Base-by-base conservation (phyloP, 2,113 vertebrate species). In the Thymallus thymallus region DNA sequence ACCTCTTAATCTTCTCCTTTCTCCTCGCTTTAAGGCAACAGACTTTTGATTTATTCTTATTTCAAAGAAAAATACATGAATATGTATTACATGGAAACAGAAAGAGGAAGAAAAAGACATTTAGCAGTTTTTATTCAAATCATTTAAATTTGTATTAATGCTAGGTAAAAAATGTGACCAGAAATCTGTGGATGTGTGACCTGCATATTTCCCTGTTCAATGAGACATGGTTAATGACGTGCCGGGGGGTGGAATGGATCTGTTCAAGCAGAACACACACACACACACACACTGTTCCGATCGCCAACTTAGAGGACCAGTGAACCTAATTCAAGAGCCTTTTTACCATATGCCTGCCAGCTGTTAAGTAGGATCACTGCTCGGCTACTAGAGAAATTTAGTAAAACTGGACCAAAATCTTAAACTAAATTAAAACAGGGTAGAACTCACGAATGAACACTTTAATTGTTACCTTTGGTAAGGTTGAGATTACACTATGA, bases 161-260 rank as follows among this genome's bases (percentile, higher is more conserved):
- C 41, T 32, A 75, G 80, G 84, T 85, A 71, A 72, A 81, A 51
- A 78, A 90, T 88, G 77, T 87, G 89, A 84, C 85, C 84, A 86
- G 83, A 81, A 85, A 81, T 79, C 72, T 87, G 73, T 73, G 45
- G 35, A 68, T 83, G 80, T 90, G 87, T 88, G 90, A 91, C 87
- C 86, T 86, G 91, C 85, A 90, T 86, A 90, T 87, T 85, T 88
- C 72, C 78, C 75, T 46, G 78, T 66, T 86, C 90, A 91, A 90
- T 91, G 87, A 90, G 89, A 89, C 86, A 79, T 86, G 87, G 85
- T 90, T 87, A 90, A 89, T 86, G 81, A 88, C 79, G 80, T 83
- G 87, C 78, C 82, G 74, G 80, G 86, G 82, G 82, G 20, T 4
- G 85, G 89, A 90, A 88, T 86, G 83, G 82, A 70, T 85, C 84